phyloP scores from a whole-genome alignment of 2,888 invertebrate species.

The Sphecodes monilicornis region DNA sequence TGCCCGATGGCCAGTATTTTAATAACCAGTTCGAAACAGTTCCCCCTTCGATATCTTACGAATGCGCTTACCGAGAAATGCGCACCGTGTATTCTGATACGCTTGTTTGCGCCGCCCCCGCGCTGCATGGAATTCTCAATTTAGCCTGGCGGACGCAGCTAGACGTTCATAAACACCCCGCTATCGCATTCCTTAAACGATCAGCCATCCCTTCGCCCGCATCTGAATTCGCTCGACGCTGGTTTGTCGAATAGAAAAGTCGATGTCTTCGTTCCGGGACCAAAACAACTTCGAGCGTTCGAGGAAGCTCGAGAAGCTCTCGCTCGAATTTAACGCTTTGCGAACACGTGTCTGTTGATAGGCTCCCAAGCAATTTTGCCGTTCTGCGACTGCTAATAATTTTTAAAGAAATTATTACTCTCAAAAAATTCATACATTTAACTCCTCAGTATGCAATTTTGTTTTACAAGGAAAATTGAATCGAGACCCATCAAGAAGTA shows the following conservation, averaged over 20 bases:
- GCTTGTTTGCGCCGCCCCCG: conserved; percentile 43
- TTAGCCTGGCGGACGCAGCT: conserved; percentile 40
- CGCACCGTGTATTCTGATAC: conserved; percentile 52
- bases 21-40: conserved; percentile 52
- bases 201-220: conserved; percentile 16
- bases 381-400: too few relatives aligned
- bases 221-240: conserved; percentile 4
- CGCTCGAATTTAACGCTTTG: too few relatives aligned
- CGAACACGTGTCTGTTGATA: too few relatives aligned
- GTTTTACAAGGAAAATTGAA: too few relatives aligned
- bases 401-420: too few relatives aligned
- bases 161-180: conserved; percentile 66
- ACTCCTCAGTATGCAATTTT: too few relatives aligned
- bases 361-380: too few relatives aligned
- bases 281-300: neutral
- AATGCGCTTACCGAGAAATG: conserved; percentile 35
- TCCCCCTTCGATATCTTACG: conserved; percentile 39
- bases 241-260: neutral
- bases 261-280: neutral
- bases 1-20: conserved; percentile 25
- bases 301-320: neutral
- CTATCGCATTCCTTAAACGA: conserved; percentile 62
- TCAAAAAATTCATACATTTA: too few relatives aligned
- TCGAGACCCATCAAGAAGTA: too few relatives aligned
- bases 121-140: conserved; percentile 62